Evolutionary conservation across 2,888 invertebrate genomes (phyloP).

Genomic region (Automeris io): DNA sequence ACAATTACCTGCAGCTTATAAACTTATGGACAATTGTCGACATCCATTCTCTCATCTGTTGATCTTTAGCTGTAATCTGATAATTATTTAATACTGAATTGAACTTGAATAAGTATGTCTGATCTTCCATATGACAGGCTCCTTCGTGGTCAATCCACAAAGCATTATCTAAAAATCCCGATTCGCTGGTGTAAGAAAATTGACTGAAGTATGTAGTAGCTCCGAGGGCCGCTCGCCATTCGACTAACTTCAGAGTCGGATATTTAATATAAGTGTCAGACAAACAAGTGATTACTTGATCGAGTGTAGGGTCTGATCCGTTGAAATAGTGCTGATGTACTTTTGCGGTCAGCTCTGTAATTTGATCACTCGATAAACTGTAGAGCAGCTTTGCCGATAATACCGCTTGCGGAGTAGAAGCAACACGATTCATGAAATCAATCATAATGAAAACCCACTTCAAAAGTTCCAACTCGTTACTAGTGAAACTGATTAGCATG

Average conservation of each 20-base stretch:
- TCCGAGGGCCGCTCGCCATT: conserved; percentile 11
- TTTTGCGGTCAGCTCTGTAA: conserved; percentile 6
- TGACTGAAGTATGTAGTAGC: conserved; percentile 58
- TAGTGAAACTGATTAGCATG: conserved; percentile 13
- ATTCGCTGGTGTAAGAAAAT: conserved; percentile 52
- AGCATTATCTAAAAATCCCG: conserved; percentile 45
- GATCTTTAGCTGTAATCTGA: conserved; percentile 17
- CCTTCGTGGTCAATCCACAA: conserved; percentile 34
- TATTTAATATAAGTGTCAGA: conserved; percentile 19
- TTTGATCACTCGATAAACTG: conserved; percentile 5
- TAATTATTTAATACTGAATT: conserved; percentile 13
- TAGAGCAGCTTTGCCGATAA: conserved; percentile 11
- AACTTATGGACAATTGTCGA: conserved; percentile 20
- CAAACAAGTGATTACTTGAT: conserved; percentile 13
- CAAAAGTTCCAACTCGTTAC: conserved; percentile 13
- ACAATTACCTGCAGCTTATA: conserved; percentile 18
- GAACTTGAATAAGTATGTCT: conserved; percentile 47
- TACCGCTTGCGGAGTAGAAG: conserved; percentile 11
- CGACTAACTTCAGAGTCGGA: conserved; percentile 17
- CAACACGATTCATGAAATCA: conserved; percentile 9
- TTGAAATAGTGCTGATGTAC: conserved; percentile 15
- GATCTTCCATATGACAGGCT: conserved; percentile 54
- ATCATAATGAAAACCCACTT: conserved; percentile 8
- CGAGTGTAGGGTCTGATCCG: conserved; percentile 14
- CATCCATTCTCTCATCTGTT: conserved; percentile 21